A percentile compares a stretch with the other conserved stretches of the same genome.
Evolutionary conservation across 2,888 invertebrate species (phyloP).

Genomic region (Mystacides longicornis): DNA sequence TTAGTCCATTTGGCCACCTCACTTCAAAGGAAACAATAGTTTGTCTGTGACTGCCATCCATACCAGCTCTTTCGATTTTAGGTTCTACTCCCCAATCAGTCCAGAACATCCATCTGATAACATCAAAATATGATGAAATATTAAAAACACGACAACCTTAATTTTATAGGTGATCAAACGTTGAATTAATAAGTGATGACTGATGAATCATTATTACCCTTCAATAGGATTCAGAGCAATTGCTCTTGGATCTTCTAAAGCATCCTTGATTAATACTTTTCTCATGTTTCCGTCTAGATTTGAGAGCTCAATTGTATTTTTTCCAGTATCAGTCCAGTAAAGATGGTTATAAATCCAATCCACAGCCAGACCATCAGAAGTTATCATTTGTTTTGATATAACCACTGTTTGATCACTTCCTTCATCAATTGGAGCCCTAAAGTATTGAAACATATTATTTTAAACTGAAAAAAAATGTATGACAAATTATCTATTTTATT

Average conservation of each 20-base stretch:
- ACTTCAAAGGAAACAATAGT: conserved; percentile 80
- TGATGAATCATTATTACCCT: conserved; percentile 46
- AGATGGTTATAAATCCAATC: conserved; percentile 98
- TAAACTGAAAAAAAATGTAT: too few relatives aligned
- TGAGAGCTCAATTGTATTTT: conserved; percentile 87
- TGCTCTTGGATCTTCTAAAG: conserved; percentile 87
- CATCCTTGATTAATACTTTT: conserved; percentile 76
- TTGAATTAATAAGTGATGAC: not conserved
- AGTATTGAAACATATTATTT: too few relatives aligned
- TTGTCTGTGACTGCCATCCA: conserved; percentile 89
- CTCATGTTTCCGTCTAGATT: conserved; percentile 88
- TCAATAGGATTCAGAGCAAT: conserved; percentile 90
- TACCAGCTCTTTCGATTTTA: conserved; percentile 90
- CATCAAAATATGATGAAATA: not conserved
- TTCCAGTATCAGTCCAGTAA: conserved; percentile 94
- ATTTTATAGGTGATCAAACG: not conserved
- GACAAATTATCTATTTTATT: too few relatives aligned
- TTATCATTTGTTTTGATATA: conserved; percentile 74
- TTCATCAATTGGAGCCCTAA: conserved; percentile 87
- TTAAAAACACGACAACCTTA: not conserved
- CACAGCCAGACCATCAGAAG: conserved; percentile 94
- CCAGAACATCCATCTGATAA: conserved; percentile 91
- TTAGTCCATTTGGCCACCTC: conserved; percentile 95
- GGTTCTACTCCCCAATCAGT: conserved; percentile 94
- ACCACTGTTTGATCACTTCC: conserved; percentile 79